Evolutionary conservation across 2,113 vertebrate genomes (phyloP).

Genomic region (Nothobranchius kuhntae): DNA sequence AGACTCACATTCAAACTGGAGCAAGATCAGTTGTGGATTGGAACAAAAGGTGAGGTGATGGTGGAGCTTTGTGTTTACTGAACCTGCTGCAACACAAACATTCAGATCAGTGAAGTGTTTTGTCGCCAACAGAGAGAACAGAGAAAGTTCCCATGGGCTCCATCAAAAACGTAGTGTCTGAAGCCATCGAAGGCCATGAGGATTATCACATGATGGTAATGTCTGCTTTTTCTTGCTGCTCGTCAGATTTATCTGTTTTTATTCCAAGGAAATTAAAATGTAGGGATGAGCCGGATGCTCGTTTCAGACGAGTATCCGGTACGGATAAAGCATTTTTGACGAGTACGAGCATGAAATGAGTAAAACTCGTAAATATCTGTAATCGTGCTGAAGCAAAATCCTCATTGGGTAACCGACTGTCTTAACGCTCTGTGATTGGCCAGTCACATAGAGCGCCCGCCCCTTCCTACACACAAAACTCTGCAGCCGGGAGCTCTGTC

Average conservation of each 20-base stretch:
- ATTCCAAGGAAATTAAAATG: no score
- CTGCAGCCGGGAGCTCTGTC: no score
- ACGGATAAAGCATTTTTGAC: no score
- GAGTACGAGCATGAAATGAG: no score
- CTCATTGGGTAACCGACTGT: no score
- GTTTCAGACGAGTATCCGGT: no score
- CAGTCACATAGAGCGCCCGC: no score
- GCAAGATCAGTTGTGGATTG: constrained; percentile 98
- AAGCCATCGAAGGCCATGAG: constrained; percentile 97
- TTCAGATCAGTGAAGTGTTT: background rate
- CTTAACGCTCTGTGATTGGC: no score
- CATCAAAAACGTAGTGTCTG: constrained; percentile 98
- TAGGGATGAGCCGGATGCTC: no score
- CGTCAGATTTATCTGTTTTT: background rate
- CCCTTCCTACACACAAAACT: no score
- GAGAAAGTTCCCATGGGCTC: constrained; percentile 99
- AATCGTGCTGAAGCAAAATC: no score
- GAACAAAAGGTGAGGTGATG: constrained; percentile 91
- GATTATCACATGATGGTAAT: constrained; percentile 99
- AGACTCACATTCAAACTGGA: constrained; percentile 98
- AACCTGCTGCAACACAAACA: constrained; percentile 3
- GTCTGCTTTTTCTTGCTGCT: background rate
- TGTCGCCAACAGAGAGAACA: constrained; percentile 87
- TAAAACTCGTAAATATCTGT: no score
- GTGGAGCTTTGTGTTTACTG: background rate